These are phyloP conservation scores for Pristis pectinata DNA, from an alignment of 2,797 vertebrate species.

Conservation along the genomic window DNA sequence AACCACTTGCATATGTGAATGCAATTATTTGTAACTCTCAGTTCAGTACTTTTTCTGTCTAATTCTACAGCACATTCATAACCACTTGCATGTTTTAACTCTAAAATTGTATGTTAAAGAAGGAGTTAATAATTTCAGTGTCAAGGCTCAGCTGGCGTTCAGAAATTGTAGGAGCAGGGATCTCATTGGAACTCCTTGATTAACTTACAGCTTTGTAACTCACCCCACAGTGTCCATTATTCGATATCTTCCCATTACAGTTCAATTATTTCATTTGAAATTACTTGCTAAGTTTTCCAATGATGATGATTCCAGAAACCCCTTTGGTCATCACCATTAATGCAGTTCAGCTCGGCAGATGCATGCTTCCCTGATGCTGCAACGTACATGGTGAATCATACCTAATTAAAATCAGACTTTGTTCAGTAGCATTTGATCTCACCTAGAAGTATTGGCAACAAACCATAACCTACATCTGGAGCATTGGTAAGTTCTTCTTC, in stretches of 20 bases:
- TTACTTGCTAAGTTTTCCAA: conserved; percentile 21
- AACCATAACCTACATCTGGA: neutral
- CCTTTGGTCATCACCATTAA: conserved; percentile 9
- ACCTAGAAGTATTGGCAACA: neutral
- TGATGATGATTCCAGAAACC: neutral
- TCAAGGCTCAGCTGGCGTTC: neutral
- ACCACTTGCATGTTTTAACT: neutral
- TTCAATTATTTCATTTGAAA: conserved; percentile 30
- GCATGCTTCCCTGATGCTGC: neutral
- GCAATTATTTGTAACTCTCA: neutral
- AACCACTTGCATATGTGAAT: neutral
- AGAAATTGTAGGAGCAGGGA: neutral
- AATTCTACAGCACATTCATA: neutral
- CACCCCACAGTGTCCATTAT: neutral
- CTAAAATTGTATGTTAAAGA: neutral
- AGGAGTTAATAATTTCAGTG: conserved; percentile 22
- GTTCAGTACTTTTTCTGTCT: neutral
- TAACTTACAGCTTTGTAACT: conserved; percentile 23
- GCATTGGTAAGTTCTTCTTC: neutral
- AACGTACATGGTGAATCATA: neutral
- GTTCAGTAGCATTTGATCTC: conserved; percentile 25
- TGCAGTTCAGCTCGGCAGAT: neutral
- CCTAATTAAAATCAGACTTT: conserved; percentile 24
- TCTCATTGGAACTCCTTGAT: conserved; percentile 1
- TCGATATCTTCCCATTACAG: neutral